Percentiles rank a stretch among this genome's conserved stretches.
phyloP scores from a whole-genome alignment of 2,888 invertebrate genomes.

The Tenthredo amoena region DNA sequence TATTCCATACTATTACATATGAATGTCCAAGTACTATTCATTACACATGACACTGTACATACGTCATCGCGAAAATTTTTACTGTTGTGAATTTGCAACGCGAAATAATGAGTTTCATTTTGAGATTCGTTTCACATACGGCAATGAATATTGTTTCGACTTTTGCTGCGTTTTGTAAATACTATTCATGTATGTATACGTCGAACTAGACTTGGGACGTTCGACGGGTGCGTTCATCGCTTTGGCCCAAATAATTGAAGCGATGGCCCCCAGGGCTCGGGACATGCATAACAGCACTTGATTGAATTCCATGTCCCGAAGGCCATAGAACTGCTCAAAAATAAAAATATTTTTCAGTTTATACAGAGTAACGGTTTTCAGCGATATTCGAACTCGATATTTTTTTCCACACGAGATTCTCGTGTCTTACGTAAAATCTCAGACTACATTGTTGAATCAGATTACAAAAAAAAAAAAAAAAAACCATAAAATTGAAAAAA shows the following conservation, averaged over 20 bases:
- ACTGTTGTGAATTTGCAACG: background rate
- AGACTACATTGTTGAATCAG: background rate
- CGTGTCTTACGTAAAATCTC: background rate
- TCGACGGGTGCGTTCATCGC: conserved; percentile 69
- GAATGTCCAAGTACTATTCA: background rate
- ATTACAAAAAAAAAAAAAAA: too few relatives aligned
- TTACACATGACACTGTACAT: background rate
- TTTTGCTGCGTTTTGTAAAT: conserved; percentile 9
- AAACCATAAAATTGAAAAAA: background rate
- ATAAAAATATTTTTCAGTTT: conserved; percentile 14
- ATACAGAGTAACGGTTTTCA: background rate
- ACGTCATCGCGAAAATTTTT: background rate
- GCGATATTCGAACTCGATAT: background rate
- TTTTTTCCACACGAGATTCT: background rate
- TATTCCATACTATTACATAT: background rate
- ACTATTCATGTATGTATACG: conserved; percentile 62
- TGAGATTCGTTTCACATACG: background rate
- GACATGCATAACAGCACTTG: conserved; percentile 70
- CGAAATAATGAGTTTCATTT: background rate
- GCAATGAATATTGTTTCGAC: background rate
- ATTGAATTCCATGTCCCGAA: conserved; percentile 72
- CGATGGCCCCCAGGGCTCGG: conserved; percentile 69
- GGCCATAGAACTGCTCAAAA: conserved; percentile 66
- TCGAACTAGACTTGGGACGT: conserved; percentile 67
- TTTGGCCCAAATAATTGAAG: conserved; percentile 72